These are phyloP conservation scores for Botia kubotai DNA, from an alignment of 2,797 vertebrate genomes.

Conservation along the genomic window DNA sequence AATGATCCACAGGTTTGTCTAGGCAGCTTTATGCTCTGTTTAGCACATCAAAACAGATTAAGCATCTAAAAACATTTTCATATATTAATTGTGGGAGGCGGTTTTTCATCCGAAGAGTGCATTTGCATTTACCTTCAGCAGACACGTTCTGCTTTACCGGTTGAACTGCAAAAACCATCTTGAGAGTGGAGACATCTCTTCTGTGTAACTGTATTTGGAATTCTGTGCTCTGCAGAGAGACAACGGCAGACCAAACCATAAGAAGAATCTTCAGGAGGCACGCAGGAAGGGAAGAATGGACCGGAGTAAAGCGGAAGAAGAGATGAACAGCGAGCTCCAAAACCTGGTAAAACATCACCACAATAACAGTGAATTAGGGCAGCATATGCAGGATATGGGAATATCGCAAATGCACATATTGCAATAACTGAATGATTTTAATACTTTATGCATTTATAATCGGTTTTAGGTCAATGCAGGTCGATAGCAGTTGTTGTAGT, in stretches of 20 bases:
- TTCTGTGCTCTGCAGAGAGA: slow-evolving; percentile 52
- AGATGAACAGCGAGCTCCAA: slow-evolving; percentile 59
- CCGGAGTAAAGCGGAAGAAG: slow-evolving; percentile 60
- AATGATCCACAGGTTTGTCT: slow-evolving; percentile 31
- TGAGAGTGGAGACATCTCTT: neutral
- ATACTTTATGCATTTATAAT: too few relatives aligned
- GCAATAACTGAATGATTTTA: too few relatives aligned
- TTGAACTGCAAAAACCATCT: neutral
- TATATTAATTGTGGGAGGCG: neutral
- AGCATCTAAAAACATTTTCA: neutral
- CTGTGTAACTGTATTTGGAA: neutral
- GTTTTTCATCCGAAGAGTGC: neutral
- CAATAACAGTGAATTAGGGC: neutral
- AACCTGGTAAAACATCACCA: slow-evolving; percentile 57
- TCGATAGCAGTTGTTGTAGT: too few relatives aligned
- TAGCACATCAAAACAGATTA: neutral
- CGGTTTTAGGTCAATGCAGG: too few relatives aligned
- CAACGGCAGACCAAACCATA: slow-evolving; percentile 45
- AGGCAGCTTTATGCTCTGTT: neutral
- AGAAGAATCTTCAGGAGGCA: slow-evolving; percentile 60
- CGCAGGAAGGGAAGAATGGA: slow-evolving; percentile 64
- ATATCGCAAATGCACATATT: too few relatives aligned
- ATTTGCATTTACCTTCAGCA: too few relatives aligned
- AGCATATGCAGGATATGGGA: too few relatives aligned
- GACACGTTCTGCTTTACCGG: neutral